Base-by-base conservation (phyloP, 2,113 vertebrate species). In the Dromas ardeola region DNA sequence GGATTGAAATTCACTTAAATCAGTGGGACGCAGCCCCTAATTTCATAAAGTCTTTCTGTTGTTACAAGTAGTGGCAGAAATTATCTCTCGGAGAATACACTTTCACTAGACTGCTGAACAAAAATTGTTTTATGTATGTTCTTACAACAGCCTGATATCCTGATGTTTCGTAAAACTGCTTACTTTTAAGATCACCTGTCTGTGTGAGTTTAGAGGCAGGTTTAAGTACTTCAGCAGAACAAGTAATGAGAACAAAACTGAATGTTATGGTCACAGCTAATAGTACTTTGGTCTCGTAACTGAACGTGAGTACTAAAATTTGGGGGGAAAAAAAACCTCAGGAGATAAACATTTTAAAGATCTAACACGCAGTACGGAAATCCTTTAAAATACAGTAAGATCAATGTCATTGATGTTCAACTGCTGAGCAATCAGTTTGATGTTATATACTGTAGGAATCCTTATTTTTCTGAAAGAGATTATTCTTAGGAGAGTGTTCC, bases 271-370 rank as follows among this genome's bases (percentile, higher is more conserved):
- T 53, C 20, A 12, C 2, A 80, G 36, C 34, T 59, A 15, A 23
- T 15, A 45, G 52, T 38, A 11, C 18, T 77, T 36, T 26, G 10
- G 40, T 86, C 59, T 88, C 58, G n/a, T 42, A 43, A 56, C 34
- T 52, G 34, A 88, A 52, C 11, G 2, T 0, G 10, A 59, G 10
- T 59, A 34, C 16, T 72, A 20, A 88, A 80, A 66, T 34, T 55
- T 0, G 12, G 2, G 13, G 26, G 1, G 0, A 13, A 32, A 61
- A 61, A 20, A 53, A 9, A n/a, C n/a, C n/a, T n/a, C 13, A n/a
- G n/a, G 23, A 83, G 38, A 52, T 55, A 45, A 77, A n/a, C 9
- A 29, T 6, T 66, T 65, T 16, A 23, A 91, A 76, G 32, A 50
- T 4, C 27, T 17, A 63, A 45, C 18, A 55, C 1, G 19, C 9